Conservation (phyloP, 2,888 invertebrate genomes). For the Leptura quadrifasciata region DNA sequence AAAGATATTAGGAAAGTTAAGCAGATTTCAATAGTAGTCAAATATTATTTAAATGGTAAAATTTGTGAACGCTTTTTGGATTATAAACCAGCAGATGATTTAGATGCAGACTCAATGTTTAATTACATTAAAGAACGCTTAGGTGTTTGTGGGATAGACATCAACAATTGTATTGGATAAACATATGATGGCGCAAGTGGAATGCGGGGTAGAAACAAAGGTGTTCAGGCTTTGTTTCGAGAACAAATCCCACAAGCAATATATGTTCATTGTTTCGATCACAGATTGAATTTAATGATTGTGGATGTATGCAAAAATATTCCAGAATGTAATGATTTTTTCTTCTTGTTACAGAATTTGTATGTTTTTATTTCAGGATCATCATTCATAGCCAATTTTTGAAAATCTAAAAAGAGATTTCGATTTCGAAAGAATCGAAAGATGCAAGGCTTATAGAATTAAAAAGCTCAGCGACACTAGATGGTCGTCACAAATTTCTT, state of each 20-base stretch:
- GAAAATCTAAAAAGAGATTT: background rate
- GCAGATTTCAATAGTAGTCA: conserved; percentile 9
- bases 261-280: conserved; percentile 9
- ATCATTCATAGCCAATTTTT: conserved; percentile 11
- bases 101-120: conserved; percentile 9
- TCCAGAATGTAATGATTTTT: conserved; percentile 11
- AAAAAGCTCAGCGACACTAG: conserved; percentile 9
- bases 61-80: too few relatives aligned
- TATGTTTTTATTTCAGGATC: conserved; percentile 7
- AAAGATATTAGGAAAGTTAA: conserved; percentile 9
- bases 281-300: conserved; percentile 5
- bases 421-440: conserved; percentile 9
- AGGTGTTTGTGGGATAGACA: background rate
- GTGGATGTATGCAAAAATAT: conserved; percentile 8
- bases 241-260: conserved; percentile 9
- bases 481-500: conserved; percentile 5
- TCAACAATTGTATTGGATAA: conserved; percentile 3
- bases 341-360: conserved; percentile 6
- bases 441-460: conserved; percentile 9
- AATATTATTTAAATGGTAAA: conserved; percentile 11
- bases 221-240: conserved; percentile 11
- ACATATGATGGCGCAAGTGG: conserved; percentile 1
- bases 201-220: conserved; percentile 9
- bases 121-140: conserved; percentile 11
- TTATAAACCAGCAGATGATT: conserved; percentile 11